Evolutionary conservation across 1,140 invertebrate genomes (phyloP), one percentile per base, ranked within the genome.

Genomic region (Eueides isabella): DNA sequence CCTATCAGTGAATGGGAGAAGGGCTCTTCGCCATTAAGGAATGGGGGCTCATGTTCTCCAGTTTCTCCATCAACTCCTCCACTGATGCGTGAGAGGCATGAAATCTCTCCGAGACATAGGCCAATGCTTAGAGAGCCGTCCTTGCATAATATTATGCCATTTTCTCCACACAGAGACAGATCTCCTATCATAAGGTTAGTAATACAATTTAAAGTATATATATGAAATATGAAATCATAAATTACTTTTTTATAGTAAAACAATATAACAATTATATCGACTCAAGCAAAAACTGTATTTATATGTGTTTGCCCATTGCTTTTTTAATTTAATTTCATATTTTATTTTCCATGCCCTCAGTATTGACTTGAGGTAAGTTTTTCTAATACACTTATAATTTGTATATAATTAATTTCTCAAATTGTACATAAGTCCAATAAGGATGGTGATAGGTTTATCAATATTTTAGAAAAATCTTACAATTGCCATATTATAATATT

Each of bases 21-120:
- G 76, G 82, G 83, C 9, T 92, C 82, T 48, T 94, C 91, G 63
- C 89, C 94, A 0, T 78, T 93, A 28, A 85, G 87, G 67, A 92
- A 94, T 84, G 87, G 61, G 1, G 61, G 94, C 64, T 94, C 93
- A 0, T 93, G 92, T 35, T 96, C 93, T 41, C 95, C 94, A 3
- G 94, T 95, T 41, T 96, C 95, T 0, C 94, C 95, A 1, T 93
- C 94, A 0, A 96, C 95, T 0, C 94, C 94, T 14, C 94, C 93
- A 5, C 86, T 94, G 11, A 75, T 88, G 62, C 77, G 89, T 16
- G 78, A 76, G 68, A 82, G 71, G 71, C 89, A 71, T 74, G 89
- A 85, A 5, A 23, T 75, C 74, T 94, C 86, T 71, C 92, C 73
- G 78, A 93, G 76, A 38, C 86, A 87, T 28, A 82, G 87, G 5